Percentiles rank a stretch among this genome's conserved stretches.
Conservation (phyloP, 2,113 vertebrate genomes). For the Xiphophorus maculatus region DNA sequence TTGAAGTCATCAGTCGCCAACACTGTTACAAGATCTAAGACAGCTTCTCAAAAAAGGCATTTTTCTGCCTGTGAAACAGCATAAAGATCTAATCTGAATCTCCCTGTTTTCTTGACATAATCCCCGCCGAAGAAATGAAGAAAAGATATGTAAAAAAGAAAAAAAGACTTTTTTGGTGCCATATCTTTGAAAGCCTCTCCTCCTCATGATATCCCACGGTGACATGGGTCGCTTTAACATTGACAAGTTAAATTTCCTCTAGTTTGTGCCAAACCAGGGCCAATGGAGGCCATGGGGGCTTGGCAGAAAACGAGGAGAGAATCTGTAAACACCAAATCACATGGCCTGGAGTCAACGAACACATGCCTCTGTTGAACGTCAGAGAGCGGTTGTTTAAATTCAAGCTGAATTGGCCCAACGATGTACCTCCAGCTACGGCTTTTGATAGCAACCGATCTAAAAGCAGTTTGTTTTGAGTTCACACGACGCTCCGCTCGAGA, state of each 20-base stretch:
- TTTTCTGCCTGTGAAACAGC: background rate
- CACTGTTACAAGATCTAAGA: background rate
- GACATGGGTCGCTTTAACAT: constrained; percentile 40
- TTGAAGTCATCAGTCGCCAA: background rate
- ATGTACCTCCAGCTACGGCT: constrained; percentile 20
- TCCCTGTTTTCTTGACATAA: background rate
- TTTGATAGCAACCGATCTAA: constrained; percentile 41
- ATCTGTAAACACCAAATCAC: constrained; percentile 57
- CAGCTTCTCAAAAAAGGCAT: background rate
- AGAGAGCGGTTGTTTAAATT: constrained; percentile 35
- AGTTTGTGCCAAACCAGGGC: constrained; percentile 24
- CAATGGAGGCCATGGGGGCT: constrained; percentile 21
- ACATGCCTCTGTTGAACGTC: constrained; percentile 31
- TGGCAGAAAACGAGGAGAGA: constrained; percentile 8
- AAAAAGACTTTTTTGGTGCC: constrained; percentile 12
- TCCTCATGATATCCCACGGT: constrained; percentile 26
- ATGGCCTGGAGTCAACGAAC: constrained; percentile 37
- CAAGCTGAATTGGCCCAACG: constrained; percentile 28
- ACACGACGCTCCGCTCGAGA: constrained; percentile 18
- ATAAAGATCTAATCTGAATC: background rate
- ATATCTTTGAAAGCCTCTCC: constrained; percentile 23
- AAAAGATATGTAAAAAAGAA: background rate
- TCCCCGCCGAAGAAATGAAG: background rate
- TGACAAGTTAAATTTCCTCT: constrained; percentile 51
- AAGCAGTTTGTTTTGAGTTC: constrained; percentile 34